phyloP scores from a whole-genome alignment of 2,113 vertebrate species.

The Heteronetta atricapilla region DNA sequence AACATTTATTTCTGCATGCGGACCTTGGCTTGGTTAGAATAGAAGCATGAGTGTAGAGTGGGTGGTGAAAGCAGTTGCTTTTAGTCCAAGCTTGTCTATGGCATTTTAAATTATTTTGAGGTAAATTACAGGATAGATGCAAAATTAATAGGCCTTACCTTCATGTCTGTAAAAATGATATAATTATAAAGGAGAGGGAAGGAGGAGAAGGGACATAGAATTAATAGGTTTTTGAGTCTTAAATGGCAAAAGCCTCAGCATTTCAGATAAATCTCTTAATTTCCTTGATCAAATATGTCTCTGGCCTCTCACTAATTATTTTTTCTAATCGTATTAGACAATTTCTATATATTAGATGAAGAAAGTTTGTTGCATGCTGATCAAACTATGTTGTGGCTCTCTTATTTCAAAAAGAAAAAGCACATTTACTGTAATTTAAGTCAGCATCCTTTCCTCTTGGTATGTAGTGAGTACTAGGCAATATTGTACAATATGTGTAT shows the following conservation, averaged over 20 bases:
- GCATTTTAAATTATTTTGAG: slow-evolving; percentile 63
- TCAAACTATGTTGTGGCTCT: slow-evolving; percentile 66
- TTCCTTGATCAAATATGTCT: slow-evolving; percentile 45
- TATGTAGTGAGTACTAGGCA: slow-evolving; percentile 71
- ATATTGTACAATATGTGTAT: slow-evolving; percentile 72
- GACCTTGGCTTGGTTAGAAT: slow-evolving; percentile 59
- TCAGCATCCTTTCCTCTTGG: slow-evolving; percentile 70
- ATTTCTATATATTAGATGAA: slow-evolving; percentile 63
- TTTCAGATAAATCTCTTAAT: slow-evolving; percentile 49
- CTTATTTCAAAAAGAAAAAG: slow-evolving; percentile 67
- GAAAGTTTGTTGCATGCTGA: slow-evolving; percentile 75
- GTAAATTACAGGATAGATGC: slow-evolving; percentile 52
- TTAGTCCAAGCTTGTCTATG: slow-evolving; percentile 58
- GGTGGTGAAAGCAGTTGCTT: slow-evolving; percentile 53
- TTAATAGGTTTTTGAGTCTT: slow-evolving; percentile 51
- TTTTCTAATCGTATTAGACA: slow-evolving; percentile 59
- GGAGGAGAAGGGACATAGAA: slow-evolving; percentile 19
- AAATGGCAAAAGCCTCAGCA: slow-evolving; percentile 49
- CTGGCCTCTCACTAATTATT: slow-evolving; percentile 65
- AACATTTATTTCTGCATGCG: slow-evolving; percentile 47
- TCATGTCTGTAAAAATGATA: slow-evolving; percentile 54
- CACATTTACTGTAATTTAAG: slow-evolving; percentile 73
- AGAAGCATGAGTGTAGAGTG: slow-evolving; percentile 65
- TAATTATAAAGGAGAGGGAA: slow-evolving; percentile 4
- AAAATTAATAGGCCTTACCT: slow-evolving; percentile 59